These are phyloP conservation scores for Tipula unca DNA, from an alignment of 2,888 invertebrate genomes.

Conservation along the genomic window DNA sequence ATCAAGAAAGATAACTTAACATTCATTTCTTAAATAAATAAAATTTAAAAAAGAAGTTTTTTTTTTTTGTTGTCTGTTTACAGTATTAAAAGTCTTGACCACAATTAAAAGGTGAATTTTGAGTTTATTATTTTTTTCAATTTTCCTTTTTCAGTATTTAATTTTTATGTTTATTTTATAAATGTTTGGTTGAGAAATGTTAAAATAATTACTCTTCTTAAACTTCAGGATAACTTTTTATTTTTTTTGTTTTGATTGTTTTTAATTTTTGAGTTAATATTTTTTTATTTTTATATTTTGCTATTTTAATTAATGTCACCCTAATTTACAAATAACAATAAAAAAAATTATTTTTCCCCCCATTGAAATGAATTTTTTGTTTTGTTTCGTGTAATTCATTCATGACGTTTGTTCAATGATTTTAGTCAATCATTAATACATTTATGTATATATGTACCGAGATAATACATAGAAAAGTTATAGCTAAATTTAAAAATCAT, in stretches of 20 bases:
- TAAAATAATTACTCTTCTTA: background rate
- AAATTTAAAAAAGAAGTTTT: background rate
- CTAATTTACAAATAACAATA: background rate
- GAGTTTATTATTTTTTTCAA: background rate
- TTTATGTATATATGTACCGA: background rate
- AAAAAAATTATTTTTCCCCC: background rate
- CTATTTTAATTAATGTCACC: constrained; percentile 14
- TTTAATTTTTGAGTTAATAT: background rate
- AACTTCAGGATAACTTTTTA: background rate
- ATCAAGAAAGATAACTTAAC: background rate
- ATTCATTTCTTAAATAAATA: background rate
- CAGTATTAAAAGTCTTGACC: constrained; percentile 8
- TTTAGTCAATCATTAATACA: background rate
- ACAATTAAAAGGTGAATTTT: constrained; percentile 2
- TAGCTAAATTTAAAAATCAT: background rate
- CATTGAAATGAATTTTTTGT: background rate
- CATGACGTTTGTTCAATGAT: background rate
- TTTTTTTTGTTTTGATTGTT: background rate
- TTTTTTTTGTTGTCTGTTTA: background rate
- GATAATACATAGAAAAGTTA: background rate
- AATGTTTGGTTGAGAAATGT: background rate
- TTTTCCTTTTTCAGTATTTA: background rate
- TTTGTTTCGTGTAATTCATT: background rate
- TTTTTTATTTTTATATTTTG: background rate
- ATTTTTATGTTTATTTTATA: background rate